These are phyloP conservation scores for Triplophysa yarkandensis DNA, from an alignment of 2,797 vertebrate genomes.

Conservation along the genomic window DNA sequence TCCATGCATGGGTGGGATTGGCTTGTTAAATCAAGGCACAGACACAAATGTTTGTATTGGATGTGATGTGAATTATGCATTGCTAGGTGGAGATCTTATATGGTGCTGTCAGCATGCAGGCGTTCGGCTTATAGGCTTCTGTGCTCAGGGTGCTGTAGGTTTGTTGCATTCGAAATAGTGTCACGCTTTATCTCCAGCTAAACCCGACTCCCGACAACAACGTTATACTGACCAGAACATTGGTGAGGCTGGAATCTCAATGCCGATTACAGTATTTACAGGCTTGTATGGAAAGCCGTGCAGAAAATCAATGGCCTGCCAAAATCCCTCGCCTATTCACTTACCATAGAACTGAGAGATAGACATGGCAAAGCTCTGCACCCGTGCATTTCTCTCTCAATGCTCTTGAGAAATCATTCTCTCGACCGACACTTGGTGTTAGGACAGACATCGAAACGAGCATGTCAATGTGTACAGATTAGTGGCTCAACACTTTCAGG, in stretches of 20 bases:
- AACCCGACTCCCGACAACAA: conserved; percentile 19
- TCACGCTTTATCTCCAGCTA: conserved; percentile 34
- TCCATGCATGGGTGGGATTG: background rate
- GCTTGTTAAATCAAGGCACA: background rate
- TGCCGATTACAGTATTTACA: conserved; percentile 18
- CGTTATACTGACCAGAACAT: conserved; percentile 9
- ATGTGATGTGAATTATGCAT: conserved; percentile 76
- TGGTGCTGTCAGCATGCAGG: background rate
- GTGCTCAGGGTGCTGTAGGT: background rate
- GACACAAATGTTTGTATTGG: conserved; percentile 18
- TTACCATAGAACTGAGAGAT: background rate
- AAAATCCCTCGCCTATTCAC: conserved; percentile 30
- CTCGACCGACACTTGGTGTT: background rate
- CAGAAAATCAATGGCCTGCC: conserved; percentile 33
- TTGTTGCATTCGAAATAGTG: background rate
- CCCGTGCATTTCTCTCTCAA: background rate
- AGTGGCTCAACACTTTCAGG: background rate
- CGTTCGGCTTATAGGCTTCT: background rate
- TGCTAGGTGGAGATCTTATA: conserved; percentile 52
- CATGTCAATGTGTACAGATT: background rate
- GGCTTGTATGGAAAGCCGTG: conserved; percentile 13
- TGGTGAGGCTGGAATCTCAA: conserved; percentile 3
- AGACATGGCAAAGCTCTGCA: conserved; percentile 1
- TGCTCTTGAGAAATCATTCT: background rate
- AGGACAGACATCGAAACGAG: conserved; percentile 1